Evolutionary conservation across 2,113 vertebrate genomes (phyloP), one percentile per base, ranked within the genome.

Genomic region (Myotis yumanensis): DNA sequence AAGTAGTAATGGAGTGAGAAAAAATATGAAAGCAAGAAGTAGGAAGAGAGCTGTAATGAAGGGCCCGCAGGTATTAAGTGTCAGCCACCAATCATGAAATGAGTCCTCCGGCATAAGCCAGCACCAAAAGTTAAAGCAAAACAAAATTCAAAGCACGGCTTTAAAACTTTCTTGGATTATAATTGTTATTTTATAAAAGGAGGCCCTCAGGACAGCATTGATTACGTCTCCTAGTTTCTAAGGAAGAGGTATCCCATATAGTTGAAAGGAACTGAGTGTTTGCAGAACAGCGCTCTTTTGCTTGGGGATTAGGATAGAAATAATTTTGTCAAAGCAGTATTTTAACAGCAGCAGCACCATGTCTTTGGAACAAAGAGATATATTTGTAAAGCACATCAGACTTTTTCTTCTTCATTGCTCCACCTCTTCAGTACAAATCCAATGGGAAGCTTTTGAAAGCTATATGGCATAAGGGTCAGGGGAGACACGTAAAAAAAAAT

Each of bases 391-490:
- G 28, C 20, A 2, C 35, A 71, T 86, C 51, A 75, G 12, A 14
- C 18, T 52, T 80, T 80, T n/a, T 75, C n/a, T 66, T 30, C 54
- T 77, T 84, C 35, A 57, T 81, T 57, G 51, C 4, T 89, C 23
- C 22, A 57, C 25, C 46, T 90, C 71, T 90, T 72, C 35, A 48
- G 62, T 71, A 89, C 18, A 91, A 82, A 96, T 79, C 51, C 35
- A 71, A 62, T 9, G 20, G 59, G 28, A 84, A 22, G 35, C 71
- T 96, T 89, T 96, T 93, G 62, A 89, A 90, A 93, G 35, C 14
- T 40, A 86, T 5, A 15, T 82, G 11, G 69, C 12, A 66, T 59
- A 28, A 94, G 2, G 71, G 17, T 69, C 77, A 32, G 25, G 28
- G 62, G 23, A 64, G 72, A 89, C 73, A 57, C 23, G 93, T 88